These are phyloP conservation scores for Dasypus novemcinctus DNA, from an alignment of 2,113 vertebrate genomes.

Conservation along the genomic window DNA sequence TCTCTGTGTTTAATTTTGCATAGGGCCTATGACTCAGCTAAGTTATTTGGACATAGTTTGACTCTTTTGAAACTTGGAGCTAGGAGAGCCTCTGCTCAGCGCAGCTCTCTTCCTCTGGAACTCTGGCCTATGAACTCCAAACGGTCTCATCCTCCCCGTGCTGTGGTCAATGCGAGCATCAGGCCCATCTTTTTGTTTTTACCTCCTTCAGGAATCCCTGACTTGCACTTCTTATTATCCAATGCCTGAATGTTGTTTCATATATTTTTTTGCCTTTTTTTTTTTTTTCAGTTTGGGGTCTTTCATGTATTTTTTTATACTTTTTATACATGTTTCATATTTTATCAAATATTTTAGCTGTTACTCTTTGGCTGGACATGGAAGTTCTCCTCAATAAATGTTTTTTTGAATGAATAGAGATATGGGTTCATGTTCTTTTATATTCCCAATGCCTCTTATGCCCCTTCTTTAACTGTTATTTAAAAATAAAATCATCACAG, in stretches of 20 bases:
- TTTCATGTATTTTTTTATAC: not conserved
- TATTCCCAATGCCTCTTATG: not conserved
- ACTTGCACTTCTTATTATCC: not conserved
- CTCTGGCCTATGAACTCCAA: not conserved
- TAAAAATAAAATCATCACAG: not conserved
- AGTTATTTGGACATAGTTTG: not conserved
- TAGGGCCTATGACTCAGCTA: not conserved
- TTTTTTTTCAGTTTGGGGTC: not conserved
- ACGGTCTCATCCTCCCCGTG: accelerated
- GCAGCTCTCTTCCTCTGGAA: not conserved
- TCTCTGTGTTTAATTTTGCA: not conserved
- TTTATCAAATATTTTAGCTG: not conserved
- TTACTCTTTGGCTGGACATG: not conserved
- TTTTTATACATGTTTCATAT: not conserved
- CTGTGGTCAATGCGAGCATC: not conserved
- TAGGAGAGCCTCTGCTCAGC: accelerated
- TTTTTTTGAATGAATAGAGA: not conserved
- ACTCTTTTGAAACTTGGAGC: not conserved
- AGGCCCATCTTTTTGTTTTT: no score
- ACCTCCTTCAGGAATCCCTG: no score
- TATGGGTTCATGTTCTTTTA: not conserved
- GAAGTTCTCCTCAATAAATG: not conserved
- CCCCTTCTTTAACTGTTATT: not conserved
- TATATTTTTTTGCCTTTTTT: no score
- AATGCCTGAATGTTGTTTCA: not conserved